Evolutionary conservation across 2,113 vertebrate species (phyloP), one percentile per base, ranked within the genome.

Genomic region (Nyctibius bracteatus): DNA sequence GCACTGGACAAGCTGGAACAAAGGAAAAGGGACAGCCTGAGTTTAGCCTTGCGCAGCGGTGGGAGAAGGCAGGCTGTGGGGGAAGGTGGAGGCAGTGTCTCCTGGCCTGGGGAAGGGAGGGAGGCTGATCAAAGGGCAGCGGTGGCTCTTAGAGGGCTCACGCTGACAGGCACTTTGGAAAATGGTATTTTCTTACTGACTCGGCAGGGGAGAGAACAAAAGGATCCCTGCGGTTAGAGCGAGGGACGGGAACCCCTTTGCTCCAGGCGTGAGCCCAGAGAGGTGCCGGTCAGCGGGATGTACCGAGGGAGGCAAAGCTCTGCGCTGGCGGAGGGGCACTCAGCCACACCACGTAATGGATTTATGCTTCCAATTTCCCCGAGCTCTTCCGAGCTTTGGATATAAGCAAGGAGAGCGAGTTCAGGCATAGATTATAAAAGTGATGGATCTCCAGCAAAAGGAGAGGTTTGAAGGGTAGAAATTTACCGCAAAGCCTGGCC

Each of bases 401-500:
- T 52, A 14, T 35, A 46, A 79, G 92, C 46, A 22, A 90, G 75
- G 63, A 81, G 82, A 74, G 92, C 75, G 24, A 63, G 86, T 58
- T 74, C 47, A 93, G 92, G 93, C 94, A 6, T 15, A 28, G 83
- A 57, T 79, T 84, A 78, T 61, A 83, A 66, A 82, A 90, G 92
- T 80, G 83, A 93, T 81, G 79, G 87, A 83, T 94, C 81, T 86
- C 8, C 80, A 58, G 92, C 37, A 70, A 84, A 80, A 65, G 79
- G 83, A 89, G 95, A 70, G 39, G 68, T 43, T 55, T 70, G 87
- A 73, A 80, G 31, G 63, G 62, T 9, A 66, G 88, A 71, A 86
- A 95, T 91, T 84, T 94, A 97, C 96, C 67, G 83, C 77, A 14
- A 81, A 90, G 75, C 74, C 87, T 95, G 92, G 90, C 96, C 96